Evolutionary conservation across 1,140 invertebrate genomes (phyloP).

Genomic region (Dysdera silvatica): DNA sequence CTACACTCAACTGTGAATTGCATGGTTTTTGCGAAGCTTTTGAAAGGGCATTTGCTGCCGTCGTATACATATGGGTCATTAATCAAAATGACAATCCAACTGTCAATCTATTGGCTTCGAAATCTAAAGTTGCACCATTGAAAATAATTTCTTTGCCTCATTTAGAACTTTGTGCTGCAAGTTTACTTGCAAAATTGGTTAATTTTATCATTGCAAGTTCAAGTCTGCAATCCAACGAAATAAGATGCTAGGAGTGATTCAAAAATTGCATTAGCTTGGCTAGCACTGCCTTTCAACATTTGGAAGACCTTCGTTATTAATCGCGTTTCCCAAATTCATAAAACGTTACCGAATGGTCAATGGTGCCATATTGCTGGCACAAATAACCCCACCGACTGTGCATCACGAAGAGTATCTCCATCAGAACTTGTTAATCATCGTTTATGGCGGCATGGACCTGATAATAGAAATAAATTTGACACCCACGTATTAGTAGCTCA

Average conservation of each 20-base stretch:
- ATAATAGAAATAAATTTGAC: too few species aligned
- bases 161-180: conserved; percentile 21
- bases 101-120: background rate
- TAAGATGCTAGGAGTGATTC: conserved; percentile 1
- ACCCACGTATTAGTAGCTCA: too few species aligned
- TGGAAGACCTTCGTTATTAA: conserved; percentile 9
- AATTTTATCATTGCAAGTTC: background rate
- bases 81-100: background rate
- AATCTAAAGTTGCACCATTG: conserved; percentile 38
- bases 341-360: background rate
- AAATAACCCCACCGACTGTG: background rate
- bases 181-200: background rate
- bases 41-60: conserved; percentile 40
- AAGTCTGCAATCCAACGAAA: background rate
- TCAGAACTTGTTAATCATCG: background rate
- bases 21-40: conserved; percentile 39
- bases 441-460: background rate
- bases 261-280: background rate
- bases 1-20: conserved; percentile 39
- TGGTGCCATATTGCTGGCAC: background rate
- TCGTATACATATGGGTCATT: background rate
- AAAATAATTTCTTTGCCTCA: conserved; percentile 34
- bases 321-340: background rate
- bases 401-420: background rate
- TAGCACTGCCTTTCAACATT: background rate